These are phyloP conservation scores for Nothocercus nigrocapillus DNA, from an alignment of 2,113 vertebrate species.

Conservation along the genomic window DNA sequence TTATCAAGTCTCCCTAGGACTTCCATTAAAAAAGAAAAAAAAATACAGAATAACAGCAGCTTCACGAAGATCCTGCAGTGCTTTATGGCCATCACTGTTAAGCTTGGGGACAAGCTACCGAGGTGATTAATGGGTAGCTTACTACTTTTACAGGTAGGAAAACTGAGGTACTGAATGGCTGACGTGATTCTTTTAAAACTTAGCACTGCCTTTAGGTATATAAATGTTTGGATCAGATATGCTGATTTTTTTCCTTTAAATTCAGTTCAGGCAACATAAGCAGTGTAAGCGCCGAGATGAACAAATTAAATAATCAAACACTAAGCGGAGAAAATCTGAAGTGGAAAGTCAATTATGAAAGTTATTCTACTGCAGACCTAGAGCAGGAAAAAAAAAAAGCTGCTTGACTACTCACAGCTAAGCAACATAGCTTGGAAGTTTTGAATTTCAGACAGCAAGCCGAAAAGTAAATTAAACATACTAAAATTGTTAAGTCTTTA, in stretches of 20 bases:
- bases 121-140: not conserved
- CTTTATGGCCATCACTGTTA: not conserved
- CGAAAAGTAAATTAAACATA: not conserved
- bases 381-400: not conserved
- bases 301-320: not conserved
- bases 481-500: not conserved
- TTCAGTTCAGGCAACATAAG: not conserved
- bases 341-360: not conserved
- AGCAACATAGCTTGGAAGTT: not conserved
- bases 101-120: not conserved
- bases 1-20: not conserved
- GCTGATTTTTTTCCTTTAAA: not conserved
- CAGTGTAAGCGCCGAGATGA: not conserved
- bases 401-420: not conserved
- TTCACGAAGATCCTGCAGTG: not conserved
- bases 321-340: not conserved
- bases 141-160: not conserved
- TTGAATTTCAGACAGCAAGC: not conserved
- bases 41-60: not conserved
- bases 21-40: not conserved
- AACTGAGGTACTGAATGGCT: not conserved
- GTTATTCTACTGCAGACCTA: not conserved
- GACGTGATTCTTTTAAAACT: not conserved
- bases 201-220: not conserved
- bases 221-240: not conserved